phyloP scores from a whole-genome alignment of 2,797 vertebrate species.

The Takifugu ocellatus region DNA sequence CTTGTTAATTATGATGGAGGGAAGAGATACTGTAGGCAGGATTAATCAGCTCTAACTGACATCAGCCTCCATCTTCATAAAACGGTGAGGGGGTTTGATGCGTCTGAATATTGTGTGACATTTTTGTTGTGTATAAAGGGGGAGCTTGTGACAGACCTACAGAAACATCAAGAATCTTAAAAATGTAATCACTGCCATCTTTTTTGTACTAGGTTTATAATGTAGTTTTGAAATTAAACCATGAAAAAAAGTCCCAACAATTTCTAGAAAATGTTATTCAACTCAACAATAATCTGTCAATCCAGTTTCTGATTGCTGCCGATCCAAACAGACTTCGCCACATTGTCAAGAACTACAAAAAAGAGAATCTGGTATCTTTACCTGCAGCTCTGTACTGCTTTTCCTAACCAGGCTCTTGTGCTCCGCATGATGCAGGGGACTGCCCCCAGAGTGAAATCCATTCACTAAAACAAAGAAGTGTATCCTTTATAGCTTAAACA shows the following conservation, averaged over 20 bases:
- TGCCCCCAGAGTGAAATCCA: conserved; percentile 88
- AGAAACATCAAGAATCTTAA: neutral
- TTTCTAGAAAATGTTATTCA: no score
- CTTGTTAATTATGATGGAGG: conserved; percentile 62
- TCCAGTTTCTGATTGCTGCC: neutral
- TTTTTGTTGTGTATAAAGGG: neutral
- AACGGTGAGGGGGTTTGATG: conserved; percentile 13
- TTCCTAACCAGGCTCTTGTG: conserved; percentile 80
- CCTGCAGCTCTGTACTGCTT: conserved; percentile 85
- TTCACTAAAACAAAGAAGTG: conserved; percentile 78
- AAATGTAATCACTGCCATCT: neutral
- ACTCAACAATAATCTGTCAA: no score
- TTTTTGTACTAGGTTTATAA: no score
- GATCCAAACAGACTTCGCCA: neutral
- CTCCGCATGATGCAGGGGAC: conserved; percentile 83
- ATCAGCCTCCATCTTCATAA: conserved; percentile 43
- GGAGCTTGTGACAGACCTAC: neutral
- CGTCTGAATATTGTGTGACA: conserved; percentile 5
- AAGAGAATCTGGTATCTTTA: conserved; percentile 50
- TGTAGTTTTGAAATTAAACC: no score
- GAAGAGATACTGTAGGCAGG: conserved; percentile 55
- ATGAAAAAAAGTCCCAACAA: no score
- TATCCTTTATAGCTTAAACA: conserved; percentile 13
- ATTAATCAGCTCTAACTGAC: conserved; percentile 52
- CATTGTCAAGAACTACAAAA: neutral